These are phyloP conservation scores for Dendronephthya gigantea DNA, from an alignment of 64 coral and sea anemone genomes.

Conservation along the genomic window DNA sequence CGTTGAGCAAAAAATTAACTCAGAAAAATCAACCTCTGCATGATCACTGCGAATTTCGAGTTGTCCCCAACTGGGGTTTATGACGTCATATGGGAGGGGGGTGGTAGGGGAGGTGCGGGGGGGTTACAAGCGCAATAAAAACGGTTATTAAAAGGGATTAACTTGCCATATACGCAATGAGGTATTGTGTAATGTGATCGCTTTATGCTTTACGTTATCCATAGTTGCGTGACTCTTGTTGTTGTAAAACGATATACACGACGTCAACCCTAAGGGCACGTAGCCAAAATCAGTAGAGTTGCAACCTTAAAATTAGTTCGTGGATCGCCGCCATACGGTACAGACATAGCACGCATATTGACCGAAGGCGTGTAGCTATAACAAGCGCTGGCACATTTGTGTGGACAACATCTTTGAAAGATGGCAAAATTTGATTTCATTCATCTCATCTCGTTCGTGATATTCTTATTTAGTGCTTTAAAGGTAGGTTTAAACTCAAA, in stretches of 20 bases:
- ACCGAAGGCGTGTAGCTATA: not conserved
- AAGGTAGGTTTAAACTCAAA: not conserved
- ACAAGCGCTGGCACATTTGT: not conserved
- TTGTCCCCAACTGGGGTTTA: too few relatives aligned
- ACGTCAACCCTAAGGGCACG: not conserved
- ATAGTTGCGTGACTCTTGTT: too few relatives aligned
- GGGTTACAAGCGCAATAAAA: too few relatives aligned
- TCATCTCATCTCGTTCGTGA: not conserved
- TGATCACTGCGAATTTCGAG: too few relatives aligned
- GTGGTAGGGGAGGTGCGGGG: too few relatives aligned
- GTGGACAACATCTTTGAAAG: not conserved
- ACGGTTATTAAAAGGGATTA: too few relatives aligned
- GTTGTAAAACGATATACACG: not conserved
- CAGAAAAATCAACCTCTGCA: too few relatives aligned
- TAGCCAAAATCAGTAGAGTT: not conserved
- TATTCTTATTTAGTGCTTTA: not conserved
- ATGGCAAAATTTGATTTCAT: not conserved
- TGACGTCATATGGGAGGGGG: too few relatives aligned
- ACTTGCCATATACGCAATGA: too few relatives aligned
- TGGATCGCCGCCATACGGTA: not conserved
- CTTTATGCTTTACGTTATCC: too few relatives aligned
- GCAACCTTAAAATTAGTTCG: not conserved
- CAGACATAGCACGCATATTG: not conserved
- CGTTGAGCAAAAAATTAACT: too few relatives aligned
- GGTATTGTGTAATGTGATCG: too few relatives aligned